A percentile compares a stretch with the other conserved stretches of the same genome.
These are phyloP conservation scores for Neodontobutis hainanensis DNA, from an alignment of 2,113 vertebrate genomes.

Conservation along the genomic window DNA sequence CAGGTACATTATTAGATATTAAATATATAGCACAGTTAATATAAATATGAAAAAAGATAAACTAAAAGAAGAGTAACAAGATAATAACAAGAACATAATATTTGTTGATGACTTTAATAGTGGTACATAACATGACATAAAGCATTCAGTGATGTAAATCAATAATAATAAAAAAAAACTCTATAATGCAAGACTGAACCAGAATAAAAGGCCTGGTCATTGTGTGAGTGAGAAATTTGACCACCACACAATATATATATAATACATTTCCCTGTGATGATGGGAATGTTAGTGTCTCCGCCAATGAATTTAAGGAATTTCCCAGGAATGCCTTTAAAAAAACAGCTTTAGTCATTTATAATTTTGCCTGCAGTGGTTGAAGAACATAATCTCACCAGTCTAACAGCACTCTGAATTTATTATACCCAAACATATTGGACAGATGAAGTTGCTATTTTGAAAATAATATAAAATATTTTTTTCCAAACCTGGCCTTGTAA, in stretches of 20 bases:
- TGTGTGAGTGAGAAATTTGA: neutral
- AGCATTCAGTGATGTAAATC: constrained; percentile 64
- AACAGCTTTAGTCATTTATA: constrained; percentile 8
- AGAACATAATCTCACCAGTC: constrained; percentile 5
- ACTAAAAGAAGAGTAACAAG: neutral
- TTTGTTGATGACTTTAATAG: constrained; percentile 72
- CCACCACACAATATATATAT: neutral
- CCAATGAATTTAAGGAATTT: constrained; percentile 21
- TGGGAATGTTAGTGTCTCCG: constrained; percentile 30
- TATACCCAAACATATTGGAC: constrained; percentile 21
- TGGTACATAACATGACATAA: constrained; percentile 50
- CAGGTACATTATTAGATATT: too few relatives aligned
- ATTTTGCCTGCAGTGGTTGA: constrained; percentile 7
- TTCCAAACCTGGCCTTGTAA: constrained; percentile 23
- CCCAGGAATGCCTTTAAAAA: neutral
- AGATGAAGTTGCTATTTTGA: constrained; percentile 19
- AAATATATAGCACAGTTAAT: too few relatives aligned
- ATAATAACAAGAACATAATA: neutral
- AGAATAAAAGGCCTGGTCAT: constrained; percentile 29
- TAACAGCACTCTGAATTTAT: too few relatives aligned
- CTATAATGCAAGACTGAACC: constrained; percentile 16
- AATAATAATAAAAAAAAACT: constrained; percentile 33
- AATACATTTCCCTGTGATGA: constrained; percentile 3
- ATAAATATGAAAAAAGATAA: constrained; percentile 2
- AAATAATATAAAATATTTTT: constrained; percentile 30